Evolutionary conservation across 2,888 invertebrate genomes (phyloP).

Genomic region (Schizotus pectinicornis): DNA sequence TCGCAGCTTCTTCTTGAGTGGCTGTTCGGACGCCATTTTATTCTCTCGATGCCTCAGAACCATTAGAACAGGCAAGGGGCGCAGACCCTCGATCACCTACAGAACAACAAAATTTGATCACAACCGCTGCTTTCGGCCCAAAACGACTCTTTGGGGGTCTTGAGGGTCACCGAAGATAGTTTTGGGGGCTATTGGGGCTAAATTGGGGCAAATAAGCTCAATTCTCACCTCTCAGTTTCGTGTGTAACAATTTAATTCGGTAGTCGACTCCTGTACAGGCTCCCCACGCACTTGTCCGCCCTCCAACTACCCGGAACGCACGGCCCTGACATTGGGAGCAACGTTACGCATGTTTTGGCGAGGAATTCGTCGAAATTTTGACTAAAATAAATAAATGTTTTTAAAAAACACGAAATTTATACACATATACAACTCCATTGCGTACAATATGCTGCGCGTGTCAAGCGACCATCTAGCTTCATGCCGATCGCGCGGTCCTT

Average conservation of each 20-base stretch:
- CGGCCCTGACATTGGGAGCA: too few relatives aligned
- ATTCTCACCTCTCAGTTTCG: conserved; percentile 27
- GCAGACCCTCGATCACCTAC: neutral
- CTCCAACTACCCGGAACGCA: neutral
- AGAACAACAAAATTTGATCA: neutral
- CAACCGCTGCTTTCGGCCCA: neutral
- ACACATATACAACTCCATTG: conserved; percentile 66
- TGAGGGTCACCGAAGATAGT: neutral
- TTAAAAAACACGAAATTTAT: conserved; percentile 44
- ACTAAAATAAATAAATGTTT: conserved; percentile 36
- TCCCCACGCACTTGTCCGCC: conserved; percentile 1
- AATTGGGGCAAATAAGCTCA: conserved; percentile 1
- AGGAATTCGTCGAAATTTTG: conserved; percentile 9
- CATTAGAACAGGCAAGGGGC: conserved; percentile 29
- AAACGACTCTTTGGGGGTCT: neutral
- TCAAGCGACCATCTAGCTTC: conserved; percentile 53
- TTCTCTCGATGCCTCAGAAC: conserved; percentile 32
- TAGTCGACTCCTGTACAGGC: conserved; percentile 26
- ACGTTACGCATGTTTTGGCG: conserved; percentile 2
- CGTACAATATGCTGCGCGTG: conserved; percentile 69
- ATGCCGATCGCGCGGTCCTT: neutral
- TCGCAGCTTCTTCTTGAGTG: conserved; percentile 83
- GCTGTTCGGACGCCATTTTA: conserved; percentile 70
- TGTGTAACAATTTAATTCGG: conserved; percentile 41
- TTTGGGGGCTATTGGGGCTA: neutral